A percentile compares a stretch with the other conserved stretches of the same genome.
These are phyloP conservation scores for Babyrousa celebensis DNA, from an alignment of 2,797 vertebrate species.

Conservation along the genomic window DNA sequence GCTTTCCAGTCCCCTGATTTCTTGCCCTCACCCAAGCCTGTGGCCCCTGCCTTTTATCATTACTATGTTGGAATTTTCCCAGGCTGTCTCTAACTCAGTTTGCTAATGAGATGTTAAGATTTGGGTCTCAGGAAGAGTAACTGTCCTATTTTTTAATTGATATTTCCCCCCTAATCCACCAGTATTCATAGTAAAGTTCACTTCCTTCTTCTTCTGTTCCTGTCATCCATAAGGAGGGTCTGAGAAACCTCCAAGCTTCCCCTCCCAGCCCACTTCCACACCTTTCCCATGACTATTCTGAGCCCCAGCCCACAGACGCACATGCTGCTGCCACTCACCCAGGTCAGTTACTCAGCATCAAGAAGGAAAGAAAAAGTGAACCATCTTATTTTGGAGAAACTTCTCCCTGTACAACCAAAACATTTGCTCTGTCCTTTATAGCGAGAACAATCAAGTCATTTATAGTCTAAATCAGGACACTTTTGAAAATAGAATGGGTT, in stretches of 20 bases:
- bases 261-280: background rate
- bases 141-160: background rate
- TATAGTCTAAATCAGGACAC: background rate
- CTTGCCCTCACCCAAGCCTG: background rate
- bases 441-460: background rate
- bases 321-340: background rate
- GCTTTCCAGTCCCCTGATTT: background rate
- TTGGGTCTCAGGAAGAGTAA: background rate
- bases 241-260: background rate
- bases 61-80: background rate
- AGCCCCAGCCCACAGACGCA: background rate
- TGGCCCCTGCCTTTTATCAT: background rate
- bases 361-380: slow-evolving; percentile 34
- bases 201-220: background rate
- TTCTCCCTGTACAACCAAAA: background rate
- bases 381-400: background rate
- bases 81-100: background rate
- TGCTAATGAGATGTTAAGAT: slow-evolving; percentile 35
- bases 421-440: slow-evolving; percentile 4
- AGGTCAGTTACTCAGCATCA: slow-evolving; percentile 11
- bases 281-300: background rate
- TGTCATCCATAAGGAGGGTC: background rate
- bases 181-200: background rate
- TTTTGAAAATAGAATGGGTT: slow-evolving; percentile 16
- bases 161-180: background rate